Evolutionary conservation across 2,888 invertebrate genomes (phyloP), one percentile per base, ranked within the genome.

Genomic region (Ennomos quercinarius): DNA sequence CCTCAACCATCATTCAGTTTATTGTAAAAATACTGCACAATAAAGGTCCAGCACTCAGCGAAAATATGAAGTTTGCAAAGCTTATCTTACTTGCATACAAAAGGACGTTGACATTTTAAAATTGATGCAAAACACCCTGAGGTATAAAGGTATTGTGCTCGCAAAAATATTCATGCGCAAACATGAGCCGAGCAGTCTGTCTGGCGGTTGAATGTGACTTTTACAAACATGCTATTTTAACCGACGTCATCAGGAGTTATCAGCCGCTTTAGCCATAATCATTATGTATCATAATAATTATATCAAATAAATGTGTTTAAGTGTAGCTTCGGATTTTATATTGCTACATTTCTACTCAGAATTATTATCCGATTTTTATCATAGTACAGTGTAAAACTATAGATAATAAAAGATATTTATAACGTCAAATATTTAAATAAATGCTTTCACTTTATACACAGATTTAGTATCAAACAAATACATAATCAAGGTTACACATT

Each of bases 111-210:
- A 36, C 44, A 54, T 54, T 59, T 44, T 59, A 45, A 59, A 61
- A 57, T 46, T 61, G 57, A 57, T 53, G 61, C 57, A 57, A 61
- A 61, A 57, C 50, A 57, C 57, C 61, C 57, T n/a, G 49, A 46
- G 59, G 54, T 54, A 50, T 48, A 51, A 51, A 57, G 45, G 45
- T 57, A 51, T 45, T 46, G 50, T 34, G 44, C 49, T 59, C n/a
- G 40, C 34, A 55, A 54, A 51, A 49, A 60, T 54, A 59, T 59
- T 54, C 53, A 10, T 38, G 46, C 37, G 12, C 40, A 50, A 54
- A 39, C 9, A 42, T 38, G 35, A 44, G 48, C 46, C 13, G n/a
- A 35, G 41, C 54, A 45, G 46, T 54, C 49, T 52, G 53, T 53
- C 51, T 53, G 10, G 9, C 36, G 39, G 40, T 45, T 36, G 40